Evolutionary conservation across 2,888 invertebrate genomes (phyloP).

Genomic region (Branchipolynoe longqiensis): DNA sequence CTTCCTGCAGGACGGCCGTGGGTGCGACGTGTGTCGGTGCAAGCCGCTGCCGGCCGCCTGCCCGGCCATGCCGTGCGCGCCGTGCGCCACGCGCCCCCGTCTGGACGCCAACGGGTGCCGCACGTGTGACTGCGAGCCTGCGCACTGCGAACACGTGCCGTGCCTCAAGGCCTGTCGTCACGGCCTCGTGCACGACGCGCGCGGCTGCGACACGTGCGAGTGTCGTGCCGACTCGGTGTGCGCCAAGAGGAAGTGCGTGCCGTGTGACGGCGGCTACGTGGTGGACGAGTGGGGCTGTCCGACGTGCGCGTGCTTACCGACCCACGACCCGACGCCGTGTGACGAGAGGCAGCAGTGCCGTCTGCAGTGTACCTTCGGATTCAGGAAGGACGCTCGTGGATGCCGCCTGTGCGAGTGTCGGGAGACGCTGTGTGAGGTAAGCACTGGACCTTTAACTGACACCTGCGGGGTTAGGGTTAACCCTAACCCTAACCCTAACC

Average conservation of each 20-base stretch:
- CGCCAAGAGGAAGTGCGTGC: conserved; percentile 19
- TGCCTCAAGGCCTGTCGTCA: conserved; percentile 46
- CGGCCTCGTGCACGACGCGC: conserved; percentile 51
- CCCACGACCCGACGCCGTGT: too few species aligned
- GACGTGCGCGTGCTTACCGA: conserved; percentile 30
- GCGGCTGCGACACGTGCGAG: conserved; percentile 58
- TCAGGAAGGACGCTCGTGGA: conserved; percentile 56
- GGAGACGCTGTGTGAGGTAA: conserved; percentile 28
- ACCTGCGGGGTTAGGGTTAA: too few species aligned
- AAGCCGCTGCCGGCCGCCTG: neutral
- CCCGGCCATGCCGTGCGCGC: neutral
- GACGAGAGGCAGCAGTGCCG: conserved; percentile 46
- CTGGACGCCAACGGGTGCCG: conserved; percentile 50
- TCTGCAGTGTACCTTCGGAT: conserved; percentile 63
- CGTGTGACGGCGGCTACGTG: conserved; percentile 28
- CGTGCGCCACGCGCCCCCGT: neutral
- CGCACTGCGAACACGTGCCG: neutral
- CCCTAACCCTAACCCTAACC: neutral
- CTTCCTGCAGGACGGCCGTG: conserved; percentile 50
- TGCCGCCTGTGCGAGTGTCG: conserved; percentile 28
- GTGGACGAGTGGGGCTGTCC: conserved; percentile 46
- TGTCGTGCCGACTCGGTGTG: conserved; percentile 6
- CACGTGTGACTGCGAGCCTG: conserved; percentile 26
- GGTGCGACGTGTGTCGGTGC: conserved; percentile 46
- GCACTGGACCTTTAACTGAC: neutral